Evolutionary conservation across 2,113 vertebrate genomes (phyloP).

Genomic region (Pao palembangensis): DNA sequence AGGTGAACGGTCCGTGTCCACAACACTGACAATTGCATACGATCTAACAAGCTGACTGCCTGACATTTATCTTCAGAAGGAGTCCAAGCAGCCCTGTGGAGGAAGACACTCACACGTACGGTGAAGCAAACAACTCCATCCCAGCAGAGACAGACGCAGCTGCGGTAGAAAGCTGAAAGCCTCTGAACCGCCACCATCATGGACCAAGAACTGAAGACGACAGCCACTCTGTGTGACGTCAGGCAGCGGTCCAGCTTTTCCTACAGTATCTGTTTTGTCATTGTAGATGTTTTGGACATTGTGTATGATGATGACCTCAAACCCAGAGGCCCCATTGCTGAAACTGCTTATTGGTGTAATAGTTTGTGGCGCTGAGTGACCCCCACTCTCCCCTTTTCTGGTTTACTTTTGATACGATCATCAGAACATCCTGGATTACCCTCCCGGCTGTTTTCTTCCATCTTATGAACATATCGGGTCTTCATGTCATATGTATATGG

Average conservation of each 20-base stretch:
- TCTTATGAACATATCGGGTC: slow-evolving; percentile 52
- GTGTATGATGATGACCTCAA: slow-evolving; percentile 50
- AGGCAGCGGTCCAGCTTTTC: slow-evolving; percentile 31
- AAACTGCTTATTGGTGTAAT: slow-evolving; percentile 40
- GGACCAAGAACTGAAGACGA: slow-evolving; percentile 66
- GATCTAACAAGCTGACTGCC: neutral
- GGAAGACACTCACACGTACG: slow-evolving; percentile 42
- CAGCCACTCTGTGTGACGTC: slow-evolving; percentile 44
- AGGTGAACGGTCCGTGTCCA: slow-evolving; percentile 48
- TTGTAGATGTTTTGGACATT: slow-evolving; percentile 51
- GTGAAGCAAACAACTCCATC: slow-evolving; percentile 56
- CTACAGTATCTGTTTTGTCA: slow-evolving; percentile 42
- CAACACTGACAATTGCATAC: too few relatives aligned
- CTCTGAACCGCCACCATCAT: slow-evolving; percentile 23
- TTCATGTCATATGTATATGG: slow-evolving; percentile 53
- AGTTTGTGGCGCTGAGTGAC: slow-evolving; percentile 33
- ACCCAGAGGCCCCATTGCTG: slow-evolving; percentile 18
- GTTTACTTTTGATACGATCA: slow-evolving; percentile 56
- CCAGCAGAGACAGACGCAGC: slow-evolving; percentile 57
- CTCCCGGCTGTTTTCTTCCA: slow-evolving; percentile 24
- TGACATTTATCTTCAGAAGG: slow-evolving; percentile 32
- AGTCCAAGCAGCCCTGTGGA: slow-evolving; percentile 64
- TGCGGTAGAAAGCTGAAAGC: slow-evolving; percentile 68
- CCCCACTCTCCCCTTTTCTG: slow-evolving; percentile 27
- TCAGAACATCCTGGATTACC: slow-evolving; percentile 31